Percentiles rank a stretch among this genome's conserved stretches.
phyloP scores from a whole-genome alignment of 2,113 vertebrate genomes.

The Mus spicilegus region DNA sequence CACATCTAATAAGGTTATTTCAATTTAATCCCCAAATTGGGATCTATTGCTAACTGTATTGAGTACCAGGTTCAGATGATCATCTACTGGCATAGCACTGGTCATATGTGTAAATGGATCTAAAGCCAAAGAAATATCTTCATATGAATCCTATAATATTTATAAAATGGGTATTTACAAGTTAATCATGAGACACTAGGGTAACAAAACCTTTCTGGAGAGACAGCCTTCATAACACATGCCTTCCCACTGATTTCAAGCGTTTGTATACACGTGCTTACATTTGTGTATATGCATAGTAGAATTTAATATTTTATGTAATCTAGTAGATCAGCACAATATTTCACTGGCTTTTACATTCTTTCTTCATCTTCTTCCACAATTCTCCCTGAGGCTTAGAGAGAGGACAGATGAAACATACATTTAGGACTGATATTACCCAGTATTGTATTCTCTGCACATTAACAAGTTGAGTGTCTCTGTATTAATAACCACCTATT shows the following conservation, averaged over 20 bases:
- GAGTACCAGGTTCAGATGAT: background rate
- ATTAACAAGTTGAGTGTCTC: background rate
- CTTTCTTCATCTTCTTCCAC: background rate
- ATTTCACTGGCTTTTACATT: background rate
- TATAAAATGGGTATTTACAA: background rate
- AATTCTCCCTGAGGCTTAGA: background rate
- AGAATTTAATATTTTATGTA: conserved; percentile 14
- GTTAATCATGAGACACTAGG: background rate
- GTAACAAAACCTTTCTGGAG: background rate
- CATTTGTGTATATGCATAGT: background rate
- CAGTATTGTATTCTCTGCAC: background rate
- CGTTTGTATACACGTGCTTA: background rate
- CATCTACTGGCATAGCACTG: background rate
- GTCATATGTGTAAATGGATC: background rate
- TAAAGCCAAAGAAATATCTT: background rate
- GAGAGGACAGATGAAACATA: background rate
- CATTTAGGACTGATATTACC: background rate
- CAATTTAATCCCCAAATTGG: background rate
- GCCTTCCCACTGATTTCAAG: background rate
- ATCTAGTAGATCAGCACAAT: background rate
- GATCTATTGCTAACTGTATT: background rate
- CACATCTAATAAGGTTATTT: conserved; percentile 3
- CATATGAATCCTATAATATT: background rate
- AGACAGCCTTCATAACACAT: background rate
- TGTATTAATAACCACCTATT: background rate